Percentiles rank a stretch among this genome's conserved stretches.
These are phyloP conservation scores for Neodiprion lecontei DNA, from an alignment of 1,140 invertebrate species.

Conservation along the genomic window DNA sequence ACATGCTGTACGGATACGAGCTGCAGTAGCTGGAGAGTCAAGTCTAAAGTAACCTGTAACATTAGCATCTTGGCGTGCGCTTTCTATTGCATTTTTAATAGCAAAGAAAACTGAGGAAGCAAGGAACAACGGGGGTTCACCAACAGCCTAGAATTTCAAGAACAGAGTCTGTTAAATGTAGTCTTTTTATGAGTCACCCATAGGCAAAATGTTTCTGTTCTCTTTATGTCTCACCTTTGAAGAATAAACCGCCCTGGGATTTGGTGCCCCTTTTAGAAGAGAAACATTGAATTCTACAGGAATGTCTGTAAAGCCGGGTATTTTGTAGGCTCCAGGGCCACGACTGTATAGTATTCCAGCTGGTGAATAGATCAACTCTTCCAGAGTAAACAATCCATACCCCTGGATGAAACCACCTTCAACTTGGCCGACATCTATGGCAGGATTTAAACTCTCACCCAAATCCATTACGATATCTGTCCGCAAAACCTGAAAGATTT, in stretches of 20 bases:
- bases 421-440: slow-evolving; percentile 95
- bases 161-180: not conserved
- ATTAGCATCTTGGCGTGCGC: slow-evolving; percentile 76
- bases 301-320: slow-evolving; percentile 90
- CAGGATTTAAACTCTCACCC: slow-evolving; percentile 90
- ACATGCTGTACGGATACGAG: slow-evolving; percentile 90
- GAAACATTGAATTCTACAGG: slow-evolving; percentile 93
- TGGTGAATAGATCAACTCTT: slow-evolving; percentile 87
- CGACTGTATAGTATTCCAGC: slow-evolving; percentile 80
- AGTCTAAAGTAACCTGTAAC: slow-evolving; percentile 71
- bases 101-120: slow-evolving; percentile 89
- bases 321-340: slow-evolving; percentile 93
- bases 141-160: slow-evolving; percentile 77
- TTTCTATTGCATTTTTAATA: slow-evolving; percentile 86
- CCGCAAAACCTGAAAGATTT: slow-evolving; percentile 70
- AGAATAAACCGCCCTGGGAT: slow-evolving; percentile 90
- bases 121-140: slow-evolving; percentile 93
- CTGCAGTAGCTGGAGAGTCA: slow-evolving; percentile 87
- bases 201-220: slow-evolving; percentile 3
- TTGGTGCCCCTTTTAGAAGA: slow-evolving; percentile 84
- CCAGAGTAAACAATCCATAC: slow-evolving; percentile 89
- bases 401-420: slow-evolving; percentile 95
- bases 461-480: slow-evolving; percentile 97
- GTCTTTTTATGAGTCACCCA: not conserved
- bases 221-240: slow-evolving; percentile 78